Evolutionary conservation across 1,140 invertebrate genomes (phyloP).

Genomic region (Cydia fagiglandana): DNA sequence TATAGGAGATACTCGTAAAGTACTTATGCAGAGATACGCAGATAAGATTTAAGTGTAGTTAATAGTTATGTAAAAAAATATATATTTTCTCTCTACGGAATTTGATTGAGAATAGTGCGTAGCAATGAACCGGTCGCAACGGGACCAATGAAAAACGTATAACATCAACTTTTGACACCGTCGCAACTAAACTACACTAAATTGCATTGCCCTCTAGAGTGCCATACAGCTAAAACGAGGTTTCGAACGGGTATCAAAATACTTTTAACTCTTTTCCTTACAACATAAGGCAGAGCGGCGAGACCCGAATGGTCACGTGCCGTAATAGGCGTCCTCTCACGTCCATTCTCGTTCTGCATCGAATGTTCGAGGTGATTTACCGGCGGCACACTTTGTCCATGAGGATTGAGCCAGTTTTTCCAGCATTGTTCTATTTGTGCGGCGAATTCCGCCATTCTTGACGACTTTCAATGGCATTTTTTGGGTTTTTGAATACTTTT

Average conservation of each 20-base stretch:
- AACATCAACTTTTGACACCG: conserved; percentile 9
- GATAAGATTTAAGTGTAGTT: too few species aligned
- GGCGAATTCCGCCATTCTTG: not conserved
- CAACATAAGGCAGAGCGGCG: conserved; percentile 8
- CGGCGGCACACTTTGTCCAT: conserved; percentile 11
- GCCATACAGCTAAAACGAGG: not conserved
- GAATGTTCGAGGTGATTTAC: conserved; percentile 16
- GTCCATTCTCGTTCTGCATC: not conserved
- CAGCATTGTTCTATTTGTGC: not conserved
- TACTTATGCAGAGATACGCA: too few species aligned
- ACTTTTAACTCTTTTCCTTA: not conserved
- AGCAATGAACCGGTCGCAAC: not conserved
- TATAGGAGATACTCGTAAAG: too few species aligned
- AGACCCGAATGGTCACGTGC: conserved; percentile 3
- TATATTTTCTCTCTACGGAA: too few species aligned
- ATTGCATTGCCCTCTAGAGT: conserved; percentile 1
- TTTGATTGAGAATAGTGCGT: not conserved
- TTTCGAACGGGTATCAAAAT: not conserved
- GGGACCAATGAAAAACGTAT: conserved; percentile 6
- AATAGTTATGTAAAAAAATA: too few species aligned
- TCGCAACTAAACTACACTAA: not conserved
- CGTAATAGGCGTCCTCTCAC: conserved; percentile 12
- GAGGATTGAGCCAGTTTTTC: conserved; percentile 4
- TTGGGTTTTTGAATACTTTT: too few species aligned
- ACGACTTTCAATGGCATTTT: not conserved